Conservation (phyloP, 2,797 vertebrate genomes). For the Todus mexicanus region DNA sequence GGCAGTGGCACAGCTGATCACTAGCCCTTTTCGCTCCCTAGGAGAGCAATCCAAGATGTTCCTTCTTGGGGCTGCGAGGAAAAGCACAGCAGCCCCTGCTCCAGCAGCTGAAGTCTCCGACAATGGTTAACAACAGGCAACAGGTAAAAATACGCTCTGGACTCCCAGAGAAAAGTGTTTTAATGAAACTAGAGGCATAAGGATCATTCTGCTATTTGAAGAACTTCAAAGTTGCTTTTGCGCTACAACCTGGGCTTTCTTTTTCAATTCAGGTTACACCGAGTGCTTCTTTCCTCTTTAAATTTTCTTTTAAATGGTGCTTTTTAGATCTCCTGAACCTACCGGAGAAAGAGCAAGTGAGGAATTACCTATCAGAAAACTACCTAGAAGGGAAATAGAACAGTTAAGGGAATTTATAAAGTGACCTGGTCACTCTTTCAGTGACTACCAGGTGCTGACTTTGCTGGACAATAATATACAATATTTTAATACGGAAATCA, state of each 20-base stretch:
- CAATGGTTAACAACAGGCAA: background rate
- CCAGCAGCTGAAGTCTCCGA: background rate
- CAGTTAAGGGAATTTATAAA: background rate
- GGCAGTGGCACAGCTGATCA: background rate
- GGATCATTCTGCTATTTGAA: background rate
- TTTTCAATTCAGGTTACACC: background rate
- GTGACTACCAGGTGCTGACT: background rate
- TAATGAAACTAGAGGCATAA: background rate
- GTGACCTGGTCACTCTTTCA: background rate
- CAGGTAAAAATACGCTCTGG: background rate
- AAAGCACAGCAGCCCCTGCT: background rate
- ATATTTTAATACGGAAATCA: background rate
- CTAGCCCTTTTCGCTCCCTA: background rate
- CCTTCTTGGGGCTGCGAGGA: background rate
- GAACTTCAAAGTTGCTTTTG: background rate
- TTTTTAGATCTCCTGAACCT: background rate
- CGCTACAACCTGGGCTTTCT: background rate
- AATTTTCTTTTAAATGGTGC: background rate
- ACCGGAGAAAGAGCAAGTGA: background rate
- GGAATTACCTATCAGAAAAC: background rate
- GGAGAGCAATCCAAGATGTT: background rate
- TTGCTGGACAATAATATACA: background rate
- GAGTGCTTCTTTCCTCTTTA: background rate
- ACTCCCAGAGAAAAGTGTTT: background rate
- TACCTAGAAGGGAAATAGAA: background rate